These are phyloP conservation scores for Alloscopus bannaensis DNA, from an alignment of 2,888 invertebrate genomes.

Conservation along the genomic window DNA sequence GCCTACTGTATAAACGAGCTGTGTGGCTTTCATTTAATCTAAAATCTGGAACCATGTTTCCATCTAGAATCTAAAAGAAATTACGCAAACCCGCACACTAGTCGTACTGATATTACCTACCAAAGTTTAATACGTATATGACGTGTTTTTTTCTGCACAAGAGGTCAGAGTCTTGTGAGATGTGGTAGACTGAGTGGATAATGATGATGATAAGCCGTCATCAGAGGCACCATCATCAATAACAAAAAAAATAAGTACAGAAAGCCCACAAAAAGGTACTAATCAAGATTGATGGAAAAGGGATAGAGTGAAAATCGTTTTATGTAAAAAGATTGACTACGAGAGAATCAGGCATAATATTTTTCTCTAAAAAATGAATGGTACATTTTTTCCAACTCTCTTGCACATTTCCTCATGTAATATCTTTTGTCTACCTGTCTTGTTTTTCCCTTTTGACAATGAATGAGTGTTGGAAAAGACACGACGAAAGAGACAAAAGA, in stretches of 20 bases:
- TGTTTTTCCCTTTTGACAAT: neutral
- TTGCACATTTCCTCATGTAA: conserved; percentile 11
- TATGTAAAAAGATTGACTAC: neutral
- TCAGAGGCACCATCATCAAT: conserved; percentile 27
- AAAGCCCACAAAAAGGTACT: conserved; percentile 41
- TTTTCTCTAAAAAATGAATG: neutral
- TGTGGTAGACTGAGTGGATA: too few species aligned
- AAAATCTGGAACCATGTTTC: too few species aligned
- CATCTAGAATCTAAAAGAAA: too few species aligned
- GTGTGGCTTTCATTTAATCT: too few species aligned
- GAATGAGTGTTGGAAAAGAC: conserved; percentile 11
- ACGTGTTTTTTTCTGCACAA: too few species aligned
- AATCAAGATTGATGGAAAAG: conserved; percentile 30
- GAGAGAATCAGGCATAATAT: conserved; percentile 1
- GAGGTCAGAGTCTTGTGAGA: too few species aligned
- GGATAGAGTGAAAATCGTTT: neutral
- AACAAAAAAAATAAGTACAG: neutral
- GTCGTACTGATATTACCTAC: too few species aligned
- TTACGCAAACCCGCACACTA: too few species aligned
- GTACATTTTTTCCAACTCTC: neutral
- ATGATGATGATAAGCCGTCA: conserved; percentile 50
- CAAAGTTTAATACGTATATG: too few species aligned
- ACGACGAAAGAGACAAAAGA: conserved; percentile 4
- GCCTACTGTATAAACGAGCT: too few species aligned
- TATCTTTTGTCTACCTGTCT: conserved; percentile 34